phyloP scores from a whole-genome alignment of 2,113 vertebrate genomes.

The Tachuris rubrigastra region DNA sequence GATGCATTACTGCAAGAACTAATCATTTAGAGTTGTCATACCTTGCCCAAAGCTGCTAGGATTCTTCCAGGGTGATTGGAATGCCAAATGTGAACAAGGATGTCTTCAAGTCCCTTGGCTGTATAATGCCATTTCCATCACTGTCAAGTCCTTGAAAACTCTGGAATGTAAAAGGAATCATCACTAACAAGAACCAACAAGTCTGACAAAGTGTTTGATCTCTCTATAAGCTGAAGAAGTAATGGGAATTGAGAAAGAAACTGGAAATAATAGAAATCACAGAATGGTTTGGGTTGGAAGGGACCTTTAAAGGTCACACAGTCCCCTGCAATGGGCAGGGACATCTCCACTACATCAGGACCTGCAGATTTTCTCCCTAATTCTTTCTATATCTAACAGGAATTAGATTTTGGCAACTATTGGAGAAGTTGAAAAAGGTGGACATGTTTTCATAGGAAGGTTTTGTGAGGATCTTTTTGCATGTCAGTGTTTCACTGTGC shows the following conservation, averaged over 20 bases:
- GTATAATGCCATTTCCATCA: conserved; percentile 60
- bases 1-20: neutral
- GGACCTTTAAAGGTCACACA: neutral
- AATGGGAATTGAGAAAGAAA: neutral
- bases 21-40: conserved; percentile 20
- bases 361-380: neutral
- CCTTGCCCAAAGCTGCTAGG: conserved; percentile 79
- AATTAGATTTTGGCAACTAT: neutral
- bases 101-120: conserved; percentile 69
- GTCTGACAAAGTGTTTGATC: conserved; percentile 5
- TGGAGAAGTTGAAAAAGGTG: neutral
- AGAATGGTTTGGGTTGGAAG: neutral
- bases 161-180: conserved; percentile 46
- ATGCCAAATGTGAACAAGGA: conserved; percentile 71
- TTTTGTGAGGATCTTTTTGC: neutral
- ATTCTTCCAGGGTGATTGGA: conserved; percentile 70
- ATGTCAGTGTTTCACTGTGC: neutral
- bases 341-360: neutral
- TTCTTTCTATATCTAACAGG: neutral
- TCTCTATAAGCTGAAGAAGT: neutral
- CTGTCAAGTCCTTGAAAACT: conserved; percentile 69
- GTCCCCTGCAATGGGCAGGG: neutral
- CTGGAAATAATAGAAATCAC: neutral
- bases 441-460: neutral
- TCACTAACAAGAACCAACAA: conserved; percentile 1